Conservation (phyloP, 2,888 invertebrate genomes). For the Volucella inanis region DNA sequence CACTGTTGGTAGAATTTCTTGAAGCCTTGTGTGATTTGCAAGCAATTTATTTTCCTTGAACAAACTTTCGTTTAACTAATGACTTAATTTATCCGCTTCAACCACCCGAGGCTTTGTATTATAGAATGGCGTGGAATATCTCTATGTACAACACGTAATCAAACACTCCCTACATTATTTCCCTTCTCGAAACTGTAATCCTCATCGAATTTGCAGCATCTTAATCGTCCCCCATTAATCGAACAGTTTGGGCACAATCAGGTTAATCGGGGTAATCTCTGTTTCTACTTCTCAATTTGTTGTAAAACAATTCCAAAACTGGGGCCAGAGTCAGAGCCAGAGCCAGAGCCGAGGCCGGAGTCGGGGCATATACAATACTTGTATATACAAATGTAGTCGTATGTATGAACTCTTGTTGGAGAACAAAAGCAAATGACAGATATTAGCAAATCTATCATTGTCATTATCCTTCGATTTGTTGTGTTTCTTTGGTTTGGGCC, state of each 20-base stretch:
- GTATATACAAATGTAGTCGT: no score
- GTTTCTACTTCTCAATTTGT: slow-evolving; percentile 72
- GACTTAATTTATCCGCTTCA: slow-evolving; percentile 83
- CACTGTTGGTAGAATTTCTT: slow-evolving; percentile 23
- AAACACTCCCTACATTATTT: slow-evolving; percentile 60
- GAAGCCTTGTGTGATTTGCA: slow-evolving; percentile 61
- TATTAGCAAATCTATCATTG: slow-evolving; percentile 83
- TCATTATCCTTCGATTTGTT: slow-evolving; percentile 82
- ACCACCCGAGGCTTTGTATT: slow-evolving; percentile 78
- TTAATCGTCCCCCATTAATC: slow-evolving; percentile 76
- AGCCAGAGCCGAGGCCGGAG: slow-evolving; percentile 5
- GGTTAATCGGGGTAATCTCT: slow-evolving; percentile 75
- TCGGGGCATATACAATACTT: no score
- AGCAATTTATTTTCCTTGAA: slow-evolving; percentile 73
- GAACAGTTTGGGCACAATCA: slow-evolving; percentile 75
- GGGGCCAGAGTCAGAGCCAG: slow-evolving; percentile 32
- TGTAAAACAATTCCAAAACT: slow-evolving; percentile 68
- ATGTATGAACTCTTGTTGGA: slow-evolving; percentile 11
- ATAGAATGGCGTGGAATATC: slow-evolving; percentile 53
- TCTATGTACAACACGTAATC: slow-evolving; percentile 69
- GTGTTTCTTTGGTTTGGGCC: slow-evolving; percentile 63
- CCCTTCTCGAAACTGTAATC: slow-evolving; percentile 67
- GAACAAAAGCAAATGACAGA: slow-evolving; percentile 81
- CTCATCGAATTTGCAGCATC: slow-evolving; percentile 76
- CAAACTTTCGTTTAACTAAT: slow-evolving; percentile 81